A percentile compares a stretch with the other conserved stretches of the same genome.
phyloP scores from a whole-genome alignment of 2,888 invertebrate genomes.

The Elysia crispata region DNA sequence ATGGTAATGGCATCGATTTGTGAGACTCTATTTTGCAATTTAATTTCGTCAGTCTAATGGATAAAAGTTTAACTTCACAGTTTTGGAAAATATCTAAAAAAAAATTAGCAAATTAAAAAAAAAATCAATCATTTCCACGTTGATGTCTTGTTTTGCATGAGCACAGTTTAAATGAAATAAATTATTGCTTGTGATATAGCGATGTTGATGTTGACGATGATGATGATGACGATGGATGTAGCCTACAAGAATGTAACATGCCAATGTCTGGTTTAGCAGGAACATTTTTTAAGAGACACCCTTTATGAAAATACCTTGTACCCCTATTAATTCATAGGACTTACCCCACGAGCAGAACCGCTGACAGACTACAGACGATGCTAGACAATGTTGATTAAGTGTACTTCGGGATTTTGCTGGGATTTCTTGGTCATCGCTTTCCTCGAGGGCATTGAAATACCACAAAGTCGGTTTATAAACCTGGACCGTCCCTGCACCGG shows the following conservation, averaged over 20 bases:
- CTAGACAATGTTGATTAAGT: not conserved
- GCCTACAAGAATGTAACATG: too few species aligned
- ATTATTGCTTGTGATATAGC: not conserved
- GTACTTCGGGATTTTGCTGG: conserved; percentile 14
- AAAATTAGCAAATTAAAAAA: too few species aligned
- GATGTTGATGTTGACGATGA: too few species aligned
- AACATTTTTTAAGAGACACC: not conserved
- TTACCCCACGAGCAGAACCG: not conserved
- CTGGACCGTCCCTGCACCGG: conserved; percentile 12
- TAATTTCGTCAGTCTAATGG: too few species aligned
- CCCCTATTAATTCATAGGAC: not conserved
- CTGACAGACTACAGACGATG: not conserved
- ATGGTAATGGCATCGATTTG: not conserved
- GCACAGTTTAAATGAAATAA: too few species aligned
- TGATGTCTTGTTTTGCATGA: too few species aligned
- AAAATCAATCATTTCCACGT: not conserved
- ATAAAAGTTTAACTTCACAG: too few species aligned
- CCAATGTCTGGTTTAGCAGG: not conserved
- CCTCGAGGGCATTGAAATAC: conserved; percentile 15
- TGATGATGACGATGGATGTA: too few species aligned
- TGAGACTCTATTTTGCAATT: not conserved
- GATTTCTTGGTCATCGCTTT: not conserved
- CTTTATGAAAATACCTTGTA: not conserved
- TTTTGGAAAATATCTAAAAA: too few species aligned
- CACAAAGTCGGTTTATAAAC: conserved; percentile 16